Conservation (phyloP, 2,888 invertebrate species). For the Macroteleia sp. region DNA sequence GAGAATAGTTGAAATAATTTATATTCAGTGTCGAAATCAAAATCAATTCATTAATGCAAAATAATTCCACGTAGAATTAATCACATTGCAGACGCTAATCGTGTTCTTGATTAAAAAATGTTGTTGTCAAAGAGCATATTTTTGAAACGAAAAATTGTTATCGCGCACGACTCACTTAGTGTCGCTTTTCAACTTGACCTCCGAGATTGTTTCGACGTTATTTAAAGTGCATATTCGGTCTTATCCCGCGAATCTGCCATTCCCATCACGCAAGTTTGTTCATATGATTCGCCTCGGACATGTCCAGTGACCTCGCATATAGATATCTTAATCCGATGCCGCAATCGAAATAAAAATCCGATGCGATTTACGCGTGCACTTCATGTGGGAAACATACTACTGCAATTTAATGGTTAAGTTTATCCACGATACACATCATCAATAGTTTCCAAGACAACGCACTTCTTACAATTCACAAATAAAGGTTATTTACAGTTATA, state of each 20-base stretch:
- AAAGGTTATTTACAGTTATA: no score
- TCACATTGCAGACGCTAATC: constrained; percentile 17
- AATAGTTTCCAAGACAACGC: constrained; percentile 39
- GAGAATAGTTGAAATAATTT: constrained; percentile 23
- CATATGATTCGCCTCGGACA: constrained; percentile 59
- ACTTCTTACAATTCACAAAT: constrained; percentile 36
- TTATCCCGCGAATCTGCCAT: constrained; percentile 63
- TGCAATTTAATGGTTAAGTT: constrained; percentile 47
- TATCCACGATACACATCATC: constrained; percentile 50
- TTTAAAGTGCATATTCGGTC: constrained; percentile 53
- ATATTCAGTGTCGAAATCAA: constrained; percentile 14
- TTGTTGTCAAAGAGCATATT: constrained; percentile 13
- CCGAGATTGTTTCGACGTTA: constrained; percentile 49
- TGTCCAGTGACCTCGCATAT: constrained; percentile 61
- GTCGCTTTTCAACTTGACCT: constrained; percentile 57
- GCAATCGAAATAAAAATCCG: constrained; percentile 63
- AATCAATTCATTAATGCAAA: constrained; percentile 38
- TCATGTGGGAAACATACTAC: constrained; percentile 56
- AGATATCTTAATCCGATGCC: constrained; percentile 67
- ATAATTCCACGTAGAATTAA: constrained; percentile 29
- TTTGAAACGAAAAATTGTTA: constrained; percentile 40
- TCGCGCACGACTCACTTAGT: constrained; percentile 42
- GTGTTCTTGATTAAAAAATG: constrained; percentile 30
- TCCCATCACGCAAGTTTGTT: constrained; percentile 59
- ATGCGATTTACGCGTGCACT: constrained; percentile 61